A percentile compares a stretch with the other conserved stretches of the same genome.
Evolutionary conservation across 2,888 invertebrate species (phyloP).

Genomic region (Limnephilus rhombicus): DNA sequence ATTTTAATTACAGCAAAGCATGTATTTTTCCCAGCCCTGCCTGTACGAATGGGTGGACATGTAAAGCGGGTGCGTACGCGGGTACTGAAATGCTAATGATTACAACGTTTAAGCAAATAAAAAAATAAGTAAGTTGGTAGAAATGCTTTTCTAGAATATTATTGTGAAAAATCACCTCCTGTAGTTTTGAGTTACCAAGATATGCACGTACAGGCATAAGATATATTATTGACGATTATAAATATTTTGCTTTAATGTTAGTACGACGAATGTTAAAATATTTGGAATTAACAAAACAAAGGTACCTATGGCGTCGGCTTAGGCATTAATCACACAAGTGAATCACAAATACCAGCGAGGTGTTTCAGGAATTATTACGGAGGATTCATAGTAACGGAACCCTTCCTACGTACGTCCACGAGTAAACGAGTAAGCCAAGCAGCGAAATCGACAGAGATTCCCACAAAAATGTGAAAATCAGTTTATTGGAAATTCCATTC

Average conservation of each 20-base stretch:
- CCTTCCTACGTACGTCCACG: conserved; percentile 3
- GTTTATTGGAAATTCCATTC: conserved; percentile 38
- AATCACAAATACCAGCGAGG: background rate
- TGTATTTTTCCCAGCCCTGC: no score
- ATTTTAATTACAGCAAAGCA: no score
- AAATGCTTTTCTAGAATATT: no score
- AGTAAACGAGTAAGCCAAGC: background rate
- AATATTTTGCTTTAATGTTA: background rate
- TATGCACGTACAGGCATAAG: no score
- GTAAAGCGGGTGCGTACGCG: no score
- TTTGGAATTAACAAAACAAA: background rate
- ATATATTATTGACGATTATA: no score
- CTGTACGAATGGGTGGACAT: no score
- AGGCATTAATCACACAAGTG: background rate
- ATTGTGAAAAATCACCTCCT: no score
- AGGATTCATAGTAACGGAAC: background rate
- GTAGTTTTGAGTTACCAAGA: no score
- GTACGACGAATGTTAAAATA: background rate
- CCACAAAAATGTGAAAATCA: conserved; percentile 35
- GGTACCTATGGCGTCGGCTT: background rate
- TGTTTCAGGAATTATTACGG: background rate
- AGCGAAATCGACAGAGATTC: conserved; percentile 21
- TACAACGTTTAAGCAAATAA: no score
- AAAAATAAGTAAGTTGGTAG: no score
- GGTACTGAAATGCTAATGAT: no score